phyloP scores from a whole-genome alignment of 2,113 vertebrate genomes.

The human region DNA sequence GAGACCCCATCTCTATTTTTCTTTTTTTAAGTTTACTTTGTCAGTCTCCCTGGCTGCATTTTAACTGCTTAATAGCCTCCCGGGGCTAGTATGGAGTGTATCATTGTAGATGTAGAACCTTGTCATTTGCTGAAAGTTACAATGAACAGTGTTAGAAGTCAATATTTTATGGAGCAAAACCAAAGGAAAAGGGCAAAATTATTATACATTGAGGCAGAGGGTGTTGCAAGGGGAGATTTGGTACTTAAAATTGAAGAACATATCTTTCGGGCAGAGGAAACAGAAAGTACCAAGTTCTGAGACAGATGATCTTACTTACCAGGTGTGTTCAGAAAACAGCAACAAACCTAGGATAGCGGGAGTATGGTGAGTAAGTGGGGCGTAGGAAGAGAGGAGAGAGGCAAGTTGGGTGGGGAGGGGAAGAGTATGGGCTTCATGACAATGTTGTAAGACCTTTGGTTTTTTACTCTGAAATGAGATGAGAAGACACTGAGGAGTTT shows the following conservation, averaged over 20 bases:
- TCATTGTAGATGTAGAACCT: not conserved
- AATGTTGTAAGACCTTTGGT: not conserved
- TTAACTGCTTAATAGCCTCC: not conserved
- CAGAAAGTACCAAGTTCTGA: not conserved
- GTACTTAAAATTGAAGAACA: not conserved
- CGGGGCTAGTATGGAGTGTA: not conserved
- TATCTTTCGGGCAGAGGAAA: not conserved
- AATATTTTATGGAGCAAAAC: not conserved
- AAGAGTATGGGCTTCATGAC: not conserved
- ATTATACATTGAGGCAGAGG: not conserved
- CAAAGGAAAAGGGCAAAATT: not conserved
- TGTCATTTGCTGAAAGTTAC: not conserved
- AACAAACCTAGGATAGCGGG: not conserved
- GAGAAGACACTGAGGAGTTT: not conserved
- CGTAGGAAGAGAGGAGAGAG: not conserved
- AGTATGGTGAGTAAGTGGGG: accelerated
- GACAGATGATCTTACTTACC: not conserved
- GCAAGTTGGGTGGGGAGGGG: accelerated
- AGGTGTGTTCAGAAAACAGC: not conserved
- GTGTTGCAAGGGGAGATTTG: not conserved
- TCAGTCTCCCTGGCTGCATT: not conserved
- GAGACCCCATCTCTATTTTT: too few species aligned
- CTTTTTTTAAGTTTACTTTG: not conserved
- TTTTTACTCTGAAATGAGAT: not conserved
- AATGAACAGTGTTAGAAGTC: not conserved